Conservation (phyloP, 2,888 invertebrate species). For the Cataglyphis albicans region DNA sequence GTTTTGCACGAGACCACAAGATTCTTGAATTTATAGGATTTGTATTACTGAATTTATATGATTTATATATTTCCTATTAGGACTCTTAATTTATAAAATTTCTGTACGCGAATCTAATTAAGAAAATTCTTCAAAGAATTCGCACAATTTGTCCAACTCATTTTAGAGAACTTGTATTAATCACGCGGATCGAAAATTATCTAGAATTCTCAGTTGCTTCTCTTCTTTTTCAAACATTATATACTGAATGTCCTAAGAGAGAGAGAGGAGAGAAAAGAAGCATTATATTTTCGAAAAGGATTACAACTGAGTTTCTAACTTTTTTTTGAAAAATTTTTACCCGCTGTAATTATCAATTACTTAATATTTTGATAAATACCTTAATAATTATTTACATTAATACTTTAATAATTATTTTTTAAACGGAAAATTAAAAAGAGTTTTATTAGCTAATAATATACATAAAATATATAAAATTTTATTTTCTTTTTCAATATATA, state of each 20-base stretch:
- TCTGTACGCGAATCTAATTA: not conserved
- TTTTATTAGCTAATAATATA: not conserved
- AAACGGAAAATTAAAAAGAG: not conserved
- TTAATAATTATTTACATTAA: not conserved
- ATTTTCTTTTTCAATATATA: constrained; percentile 7
- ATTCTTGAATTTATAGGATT: constrained; percentile 26
- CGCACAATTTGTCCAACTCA: not conserved
- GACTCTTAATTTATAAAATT: not conserved
- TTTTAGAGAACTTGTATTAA: constrained; percentile 32
- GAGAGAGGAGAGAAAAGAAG: not conserved
- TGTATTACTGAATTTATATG: constrained; percentile 5
- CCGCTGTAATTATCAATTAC: not conserved
- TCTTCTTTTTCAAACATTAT: constrained; percentile 37
- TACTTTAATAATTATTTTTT: not conserved
- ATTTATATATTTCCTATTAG: constrained; percentile 35
- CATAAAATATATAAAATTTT: constrained; percentile 15
- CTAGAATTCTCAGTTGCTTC: constrained; percentile 27
- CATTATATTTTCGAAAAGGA: not conserved
- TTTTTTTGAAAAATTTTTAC: not conserved
- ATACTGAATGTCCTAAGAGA: constrained; percentile 43
- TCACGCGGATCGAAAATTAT: constrained; percentile 5
- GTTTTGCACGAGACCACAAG: constrained; percentile 50
- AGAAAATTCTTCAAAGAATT: not conserved
- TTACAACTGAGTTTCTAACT: not conserved
- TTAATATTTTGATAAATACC: not conserved